Evolutionary conservation across 64 coral and sea anemone species (phyloP).

Genomic region (Acropora tenuis): DNA sequence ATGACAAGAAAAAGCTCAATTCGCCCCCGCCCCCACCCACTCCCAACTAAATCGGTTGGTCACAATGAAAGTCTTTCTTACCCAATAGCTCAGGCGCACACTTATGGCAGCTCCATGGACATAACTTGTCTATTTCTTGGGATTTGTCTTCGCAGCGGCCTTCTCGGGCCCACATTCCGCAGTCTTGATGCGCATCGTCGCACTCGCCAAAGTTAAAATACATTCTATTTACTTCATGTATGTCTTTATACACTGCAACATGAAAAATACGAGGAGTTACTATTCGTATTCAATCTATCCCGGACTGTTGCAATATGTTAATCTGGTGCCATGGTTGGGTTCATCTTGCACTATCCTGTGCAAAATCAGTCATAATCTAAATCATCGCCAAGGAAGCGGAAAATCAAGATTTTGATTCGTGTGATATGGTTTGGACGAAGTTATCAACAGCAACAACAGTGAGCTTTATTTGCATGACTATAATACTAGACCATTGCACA

Average conservation of each 20-base stretch:
- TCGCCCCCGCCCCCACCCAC: too few relatives aligned
- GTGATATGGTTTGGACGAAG: too few relatives aligned
- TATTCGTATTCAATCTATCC: background rate
- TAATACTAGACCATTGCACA: too few relatives aligned
- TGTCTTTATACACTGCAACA: conserved; percentile 40
- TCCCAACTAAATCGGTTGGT: too few relatives aligned
- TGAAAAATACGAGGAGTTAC: background rate
- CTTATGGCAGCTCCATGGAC: conserved; percentile 73
- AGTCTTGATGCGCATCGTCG: conserved; percentile 47
- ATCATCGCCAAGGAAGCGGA: background rate
- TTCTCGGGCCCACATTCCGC: background rate
- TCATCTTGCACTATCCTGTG: background rate
- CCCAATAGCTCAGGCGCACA: conserved; percentile 43
- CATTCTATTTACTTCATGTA: conserved; percentile 26
- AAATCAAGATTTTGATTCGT: background rate
- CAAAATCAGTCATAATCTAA: background rate
- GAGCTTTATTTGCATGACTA: too few relatives aligned
- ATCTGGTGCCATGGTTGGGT: too few relatives aligned
- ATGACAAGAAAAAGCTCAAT: too few relatives aligned
- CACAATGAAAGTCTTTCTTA: background rate
- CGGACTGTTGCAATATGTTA: too few relatives aligned
- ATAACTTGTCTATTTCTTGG: background rate
- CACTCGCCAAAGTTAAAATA: conserved; percentile 68
- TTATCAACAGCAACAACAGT: too few relatives aligned
- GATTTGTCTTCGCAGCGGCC: conserved; percentile 28